Conservation (phyloP, 2,113 vertebrate genomes). For the Isurus oxyrinchus region DNA sequence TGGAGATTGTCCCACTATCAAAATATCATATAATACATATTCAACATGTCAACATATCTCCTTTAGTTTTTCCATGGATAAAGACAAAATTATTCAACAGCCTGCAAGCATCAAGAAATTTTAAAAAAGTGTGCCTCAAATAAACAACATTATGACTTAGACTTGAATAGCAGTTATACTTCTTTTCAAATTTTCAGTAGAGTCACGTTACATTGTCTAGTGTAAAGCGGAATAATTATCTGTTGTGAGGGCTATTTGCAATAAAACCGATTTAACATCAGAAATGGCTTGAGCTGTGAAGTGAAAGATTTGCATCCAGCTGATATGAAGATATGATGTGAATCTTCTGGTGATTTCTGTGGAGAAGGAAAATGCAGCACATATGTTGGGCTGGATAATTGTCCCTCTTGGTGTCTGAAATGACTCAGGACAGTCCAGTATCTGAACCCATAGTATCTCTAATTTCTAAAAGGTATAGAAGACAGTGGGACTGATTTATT, state of each 20-base stretch:
- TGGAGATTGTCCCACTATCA: background rate
- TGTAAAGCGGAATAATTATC: background rate
- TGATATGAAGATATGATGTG: background rate
- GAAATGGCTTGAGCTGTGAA: background rate
- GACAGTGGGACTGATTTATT: slow-evolving; percentile 9
- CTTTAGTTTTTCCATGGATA: background rate
- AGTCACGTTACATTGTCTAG: background rate
- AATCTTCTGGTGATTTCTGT: background rate
- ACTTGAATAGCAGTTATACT: background rate
- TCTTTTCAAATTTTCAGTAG: background rate
- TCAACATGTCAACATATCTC: background rate
- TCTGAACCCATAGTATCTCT: background rate
- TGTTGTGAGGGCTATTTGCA: background rate
- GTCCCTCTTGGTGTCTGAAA: background rate
- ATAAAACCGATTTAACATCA: background rate
- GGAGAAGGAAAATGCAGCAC: background rate
- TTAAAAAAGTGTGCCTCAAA: background rate
- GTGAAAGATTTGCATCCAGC: background rate
- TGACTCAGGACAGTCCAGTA: background rate
- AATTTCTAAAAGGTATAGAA: background rate
- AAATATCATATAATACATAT: background rate
- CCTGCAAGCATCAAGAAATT: background rate
- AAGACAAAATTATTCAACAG: background rate
- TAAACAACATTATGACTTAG: too few relatives aligned
- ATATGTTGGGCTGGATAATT: background rate